A percentile compares a stretch with the other conserved stretches of the same genome.
Evolutionary conservation across 1,140 invertebrate genomes (phyloP).

Genomic region (Trissolcus basalis): DNA sequence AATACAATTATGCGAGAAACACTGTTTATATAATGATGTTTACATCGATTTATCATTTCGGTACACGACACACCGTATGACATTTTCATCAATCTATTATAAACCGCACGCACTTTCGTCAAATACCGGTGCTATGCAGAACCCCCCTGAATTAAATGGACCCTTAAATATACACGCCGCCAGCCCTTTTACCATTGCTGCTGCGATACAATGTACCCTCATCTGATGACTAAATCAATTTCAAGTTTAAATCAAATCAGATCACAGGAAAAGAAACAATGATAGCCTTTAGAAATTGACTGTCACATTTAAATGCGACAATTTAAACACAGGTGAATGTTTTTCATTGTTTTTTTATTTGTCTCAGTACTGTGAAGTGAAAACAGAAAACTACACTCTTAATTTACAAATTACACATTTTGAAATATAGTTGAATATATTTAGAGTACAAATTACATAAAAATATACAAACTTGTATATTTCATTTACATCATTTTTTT

Average conservation of each 20-base stretch:
- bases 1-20: conserved; percentile 21
- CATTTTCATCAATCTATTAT: conserved; percentile 47
- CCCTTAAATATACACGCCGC: conserved; percentile 27
- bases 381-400: too few species aligned
- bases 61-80: conserved; percentile 20
- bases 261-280: conserved; percentile 4
- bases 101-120: conserved; percentile 37
- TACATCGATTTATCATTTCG: conserved; percentile 43
- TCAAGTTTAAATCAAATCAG: conserved; percentile 31
- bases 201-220: conserved; percentile 26
- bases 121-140: conserved; percentile 3
- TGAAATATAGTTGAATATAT: too few species aligned
- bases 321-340: too few species aligned
- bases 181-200: conserved; percentile 28
- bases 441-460: too few species aligned
- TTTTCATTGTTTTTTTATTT: background rate
- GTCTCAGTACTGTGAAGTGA: too few species aligned
- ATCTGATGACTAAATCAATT: conserved; percentile 23
- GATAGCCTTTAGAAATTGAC: background rate
- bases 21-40: conserved; percentile 33
- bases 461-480: too few species aligned
- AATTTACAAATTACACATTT: too few species aligned
- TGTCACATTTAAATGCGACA: background rate
- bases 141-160: conserved; percentile 41
- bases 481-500: too few species aligned